These are phyloP conservation scores for Nemotelus pantherinus DNA, from an alignment of 2,888 invertebrate species.

Conservation along the genomic window DNA sequence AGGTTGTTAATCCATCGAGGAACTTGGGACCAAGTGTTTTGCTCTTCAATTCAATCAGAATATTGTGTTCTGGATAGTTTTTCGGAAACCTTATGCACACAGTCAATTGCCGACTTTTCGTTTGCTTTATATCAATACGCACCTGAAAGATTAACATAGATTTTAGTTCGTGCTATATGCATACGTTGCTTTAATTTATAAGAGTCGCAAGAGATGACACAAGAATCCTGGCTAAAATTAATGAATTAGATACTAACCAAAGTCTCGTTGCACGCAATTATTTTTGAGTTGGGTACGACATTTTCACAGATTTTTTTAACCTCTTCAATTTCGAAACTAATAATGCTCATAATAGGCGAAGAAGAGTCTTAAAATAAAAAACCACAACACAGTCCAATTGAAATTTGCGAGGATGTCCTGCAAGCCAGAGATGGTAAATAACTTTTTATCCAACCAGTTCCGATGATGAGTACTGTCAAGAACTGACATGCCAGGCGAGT, in stretches of 20 bases:
- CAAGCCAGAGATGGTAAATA: no score
- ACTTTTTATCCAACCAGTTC: no score
- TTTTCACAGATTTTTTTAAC: conserved; percentile 72
- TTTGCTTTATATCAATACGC: conserved; percentile 74
- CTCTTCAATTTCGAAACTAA: conserved; percentile 74
- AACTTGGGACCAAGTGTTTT: conserved; percentile 74
- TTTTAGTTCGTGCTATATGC: no score
- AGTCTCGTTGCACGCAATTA: conserved; percentile 73
- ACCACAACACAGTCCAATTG: neutral
- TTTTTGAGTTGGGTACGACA: conserved; percentile 70
- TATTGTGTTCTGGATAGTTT: conserved; percentile 69
- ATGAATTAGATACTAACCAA: conserved; percentile 65
- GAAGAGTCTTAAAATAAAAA: neutral
- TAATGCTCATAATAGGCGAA: conserved; percentile 68
- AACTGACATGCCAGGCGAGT: no score
- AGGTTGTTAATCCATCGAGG: conserved; percentile 69
- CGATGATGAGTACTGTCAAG: no score
- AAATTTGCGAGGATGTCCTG: neutral
- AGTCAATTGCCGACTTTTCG: conserved; percentile 71
- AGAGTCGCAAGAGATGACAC: no score
- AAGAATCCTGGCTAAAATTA: no score
- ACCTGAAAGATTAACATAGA: conserved; percentile 43
- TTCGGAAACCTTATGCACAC: conserved; percentile 74
- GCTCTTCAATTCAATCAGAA: conserved; percentile 76
- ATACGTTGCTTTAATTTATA: no score